phyloP scores from a whole-genome alignment of 2,113 vertebrate genomes.

The Circaetus gallicus region DNA sequence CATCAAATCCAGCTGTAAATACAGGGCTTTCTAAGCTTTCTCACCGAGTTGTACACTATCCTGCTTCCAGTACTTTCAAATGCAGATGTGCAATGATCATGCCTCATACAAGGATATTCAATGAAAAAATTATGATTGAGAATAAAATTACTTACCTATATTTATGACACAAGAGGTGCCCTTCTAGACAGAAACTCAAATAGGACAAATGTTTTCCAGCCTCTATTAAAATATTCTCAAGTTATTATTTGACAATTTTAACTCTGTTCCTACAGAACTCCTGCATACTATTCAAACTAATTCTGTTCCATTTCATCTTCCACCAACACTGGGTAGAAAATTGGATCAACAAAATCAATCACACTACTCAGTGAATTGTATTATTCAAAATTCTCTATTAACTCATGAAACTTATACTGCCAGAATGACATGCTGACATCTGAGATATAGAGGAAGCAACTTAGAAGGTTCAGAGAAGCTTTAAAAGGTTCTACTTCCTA shows the following conservation, averaged over 20 bases:
- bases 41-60: background rate
- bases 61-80: background rate
- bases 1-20: background rate
- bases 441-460: background rate
- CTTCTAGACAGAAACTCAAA: background rate
- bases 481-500: background rate
- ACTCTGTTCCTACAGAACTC: background rate
- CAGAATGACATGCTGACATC: background rate
- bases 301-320: background rate
- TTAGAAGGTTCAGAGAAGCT: background rate
- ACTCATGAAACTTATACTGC: background rate
- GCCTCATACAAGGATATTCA: background rate
- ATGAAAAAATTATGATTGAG: background rate
- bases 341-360: background rate
- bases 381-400: background rate
- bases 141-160: background rate
- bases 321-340: background rate
- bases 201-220: background rate
- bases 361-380: background rate
- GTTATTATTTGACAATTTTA: background rate
- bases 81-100: background rate
- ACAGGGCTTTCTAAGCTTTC: background rate
- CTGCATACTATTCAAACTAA: background rate
- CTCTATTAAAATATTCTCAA: background rate
- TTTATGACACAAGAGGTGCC: background rate